Evolutionary conservation across 2,888 invertebrate species (phyloP).

Genomic region (Drosophila emarginata): DNA sequence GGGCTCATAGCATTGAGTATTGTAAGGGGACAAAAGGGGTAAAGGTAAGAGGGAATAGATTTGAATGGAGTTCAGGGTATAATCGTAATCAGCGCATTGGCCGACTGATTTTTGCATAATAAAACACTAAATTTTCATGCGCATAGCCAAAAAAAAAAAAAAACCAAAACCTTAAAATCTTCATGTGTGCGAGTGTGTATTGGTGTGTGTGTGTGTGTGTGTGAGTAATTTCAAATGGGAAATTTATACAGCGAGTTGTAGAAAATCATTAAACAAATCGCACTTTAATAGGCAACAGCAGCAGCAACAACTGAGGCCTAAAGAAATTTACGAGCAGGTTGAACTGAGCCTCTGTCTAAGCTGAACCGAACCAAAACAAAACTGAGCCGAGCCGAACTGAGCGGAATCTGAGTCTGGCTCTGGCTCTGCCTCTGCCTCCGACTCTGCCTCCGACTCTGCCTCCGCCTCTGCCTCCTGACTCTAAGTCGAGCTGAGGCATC

Average conservation of each 20-base stretch:
- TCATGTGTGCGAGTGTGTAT: slow-evolving; percentile 45
- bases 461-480: too few species aligned
- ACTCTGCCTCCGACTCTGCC: too few species aligned
- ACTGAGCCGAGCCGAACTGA: slow-evolving; percentile 25
- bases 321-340: slow-evolving; percentile 60
- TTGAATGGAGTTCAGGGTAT: slow-evolving; percentile 11
- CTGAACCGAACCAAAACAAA: slow-evolving; percentile 5
- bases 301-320: slow-evolving; percentile 51
- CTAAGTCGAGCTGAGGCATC: slow-evolving; percentile 55
- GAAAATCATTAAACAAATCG: slow-evolving; percentile 81
- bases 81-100: slow-evolving; percentile 49
- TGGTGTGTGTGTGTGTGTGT: slow-evolving; percentile 28
- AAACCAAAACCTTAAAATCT: slow-evolving; percentile 41
- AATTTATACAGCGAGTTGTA: slow-evolving; percentile 73
- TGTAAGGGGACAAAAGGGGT: too few species aligned
- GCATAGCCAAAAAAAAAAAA: slow-evolving; percentile 62
- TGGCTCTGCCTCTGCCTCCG: too few species aligned
- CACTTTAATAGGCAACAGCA: slow-evolving; percentile 76
- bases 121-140: slow-evolving; percentile 80
- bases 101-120: slow-evolving; percentile 78
- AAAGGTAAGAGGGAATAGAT: neutral
- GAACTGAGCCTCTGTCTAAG: slow-evolving; percentile 41
- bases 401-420: slow-evolving; percentile 18
- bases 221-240: slow-evolving; percentile 78
- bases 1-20: too few species aligned